Conservation (phyloP, 2,888 invertebrate species). For the Tetrapedia diversipes region DNA sequence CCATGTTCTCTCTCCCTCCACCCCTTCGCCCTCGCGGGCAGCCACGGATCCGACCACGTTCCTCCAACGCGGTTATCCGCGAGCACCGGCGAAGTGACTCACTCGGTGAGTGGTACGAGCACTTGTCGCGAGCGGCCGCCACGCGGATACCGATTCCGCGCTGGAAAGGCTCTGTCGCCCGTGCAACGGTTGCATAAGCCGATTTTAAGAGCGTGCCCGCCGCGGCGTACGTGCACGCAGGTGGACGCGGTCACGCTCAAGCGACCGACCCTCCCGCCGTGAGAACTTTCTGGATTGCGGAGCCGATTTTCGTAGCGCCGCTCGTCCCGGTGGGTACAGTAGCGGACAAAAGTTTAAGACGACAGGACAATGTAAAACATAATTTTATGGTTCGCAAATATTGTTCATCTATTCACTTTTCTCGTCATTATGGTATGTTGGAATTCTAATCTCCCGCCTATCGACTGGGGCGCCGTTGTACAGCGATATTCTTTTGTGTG, state of each 20-base stretch:
- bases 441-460: too few relatives aligned
- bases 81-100: constrained; percentile 62
- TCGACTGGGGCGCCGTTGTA: too few relatives aligned
- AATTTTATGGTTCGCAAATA: too few relatives aligned
- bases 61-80: constrained; percentile 47
- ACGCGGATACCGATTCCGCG: constrained; percentile 54
- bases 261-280: constrained; percentile 46
- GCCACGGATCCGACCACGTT: constrained; percentile 34
- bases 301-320: constrained; percentile 25
- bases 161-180: constrained; percentile 57
- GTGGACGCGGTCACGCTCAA: constrained; percentile 46
- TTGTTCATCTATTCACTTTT: too few relatives aligned
- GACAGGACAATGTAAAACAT: too few relatives aligned
- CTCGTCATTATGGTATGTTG: too few relatives aligned
- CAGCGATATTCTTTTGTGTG: neutral
- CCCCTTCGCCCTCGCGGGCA: neutral
- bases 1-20: constrained; percentile 7
- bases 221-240: constrained; percentile 42
- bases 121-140: constrained; percentile 65
- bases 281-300: constrained; percentile 53
- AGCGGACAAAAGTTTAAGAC: too few relatives aligned
- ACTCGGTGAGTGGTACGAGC: constrained; percentile 68
- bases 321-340: neutral
- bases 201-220: constrained; percentile 62
- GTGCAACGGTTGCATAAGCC: constrained; percentile 62